Conservation (phyloP, 2,113 vertebrate genomes). For the Notechis scutatus region DNA sequence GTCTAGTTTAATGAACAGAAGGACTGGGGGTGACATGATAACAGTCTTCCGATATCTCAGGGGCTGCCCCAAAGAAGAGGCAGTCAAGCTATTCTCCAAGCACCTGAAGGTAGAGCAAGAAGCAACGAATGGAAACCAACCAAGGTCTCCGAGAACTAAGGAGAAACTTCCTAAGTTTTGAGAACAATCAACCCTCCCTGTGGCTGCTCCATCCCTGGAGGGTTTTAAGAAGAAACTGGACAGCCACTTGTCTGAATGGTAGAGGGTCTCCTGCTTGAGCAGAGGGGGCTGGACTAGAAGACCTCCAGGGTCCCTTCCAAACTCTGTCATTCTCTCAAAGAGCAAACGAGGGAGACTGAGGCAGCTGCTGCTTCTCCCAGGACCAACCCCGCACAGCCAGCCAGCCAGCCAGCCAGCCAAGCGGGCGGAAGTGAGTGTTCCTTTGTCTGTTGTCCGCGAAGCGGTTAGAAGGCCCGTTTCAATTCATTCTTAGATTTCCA, state of each 20-base stretch:
- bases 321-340: too few relatives aligned
- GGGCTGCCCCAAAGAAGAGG: neutral
- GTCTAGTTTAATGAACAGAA: neutral
- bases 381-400: neutral
- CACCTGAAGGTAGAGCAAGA: neutral
- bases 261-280: neutral
- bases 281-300: neutral
- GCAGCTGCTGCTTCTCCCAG: neutral
- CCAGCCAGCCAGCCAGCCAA: neutral
- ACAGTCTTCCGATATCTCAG: neutral
- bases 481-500: slow-evolving; percentile 6
- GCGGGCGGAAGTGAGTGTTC: neutral
- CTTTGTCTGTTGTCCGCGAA: neutral
- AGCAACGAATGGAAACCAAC: neutral
- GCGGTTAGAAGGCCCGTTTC: neutral
- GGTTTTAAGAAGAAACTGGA: too few relatives aligned
- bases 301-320: neutral
- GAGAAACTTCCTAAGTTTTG: neutral
- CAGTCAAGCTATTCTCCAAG: neutral
- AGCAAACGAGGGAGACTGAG: neutral
- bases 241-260: neutral
- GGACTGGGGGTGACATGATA: neutral
- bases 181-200: neutral
- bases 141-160: neutral
- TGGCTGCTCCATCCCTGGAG: too few relatives aligned